These are phyloP conservation scores for Pristiophorus japonicus DNA, from an alignment of 2,113 vertebrate genomes.

Conservation along the genomic window DNA sequence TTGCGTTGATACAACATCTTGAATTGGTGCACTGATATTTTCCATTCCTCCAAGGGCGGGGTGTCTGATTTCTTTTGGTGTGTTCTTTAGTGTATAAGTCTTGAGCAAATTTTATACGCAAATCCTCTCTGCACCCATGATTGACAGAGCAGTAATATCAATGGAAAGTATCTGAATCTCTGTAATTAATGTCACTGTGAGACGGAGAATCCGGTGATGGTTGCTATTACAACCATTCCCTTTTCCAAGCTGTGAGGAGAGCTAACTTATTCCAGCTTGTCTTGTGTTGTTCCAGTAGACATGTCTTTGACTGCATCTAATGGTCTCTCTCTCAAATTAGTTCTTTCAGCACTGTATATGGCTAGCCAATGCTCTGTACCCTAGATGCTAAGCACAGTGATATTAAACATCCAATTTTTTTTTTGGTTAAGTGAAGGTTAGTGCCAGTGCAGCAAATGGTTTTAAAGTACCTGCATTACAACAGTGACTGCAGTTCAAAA, in stretches of 20 bases:
- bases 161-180: conserved; percentile 3
- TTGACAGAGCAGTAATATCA: not conserved
- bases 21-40: not conserved
- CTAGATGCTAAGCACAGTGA: not conserved
- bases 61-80: not conserved
- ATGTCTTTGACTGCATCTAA: conserved; percentile 20
- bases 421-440: not conserved
- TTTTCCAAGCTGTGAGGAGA: not conserved
- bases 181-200: conserved; percentile 22
- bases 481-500: not conserved
- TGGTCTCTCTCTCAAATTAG: not conserved
- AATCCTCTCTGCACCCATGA: not conserved
- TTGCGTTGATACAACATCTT: not conserved
- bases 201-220: not conserved
- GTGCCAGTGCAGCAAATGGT: not conserved
- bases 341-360: not conserved
- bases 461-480: not conserved
- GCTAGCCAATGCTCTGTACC: not conserved
- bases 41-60: not conserved
- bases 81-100: not conserved
- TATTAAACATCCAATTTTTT: not conserved
- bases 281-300: not conserved
- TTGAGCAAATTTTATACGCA: not conserved
- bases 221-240: not conserved
- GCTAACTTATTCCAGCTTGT: not conserved